phyloP scores from a whole-genome alignment of 2,113 vertebrate species.

The Peromyscus polionotus region DNA sequence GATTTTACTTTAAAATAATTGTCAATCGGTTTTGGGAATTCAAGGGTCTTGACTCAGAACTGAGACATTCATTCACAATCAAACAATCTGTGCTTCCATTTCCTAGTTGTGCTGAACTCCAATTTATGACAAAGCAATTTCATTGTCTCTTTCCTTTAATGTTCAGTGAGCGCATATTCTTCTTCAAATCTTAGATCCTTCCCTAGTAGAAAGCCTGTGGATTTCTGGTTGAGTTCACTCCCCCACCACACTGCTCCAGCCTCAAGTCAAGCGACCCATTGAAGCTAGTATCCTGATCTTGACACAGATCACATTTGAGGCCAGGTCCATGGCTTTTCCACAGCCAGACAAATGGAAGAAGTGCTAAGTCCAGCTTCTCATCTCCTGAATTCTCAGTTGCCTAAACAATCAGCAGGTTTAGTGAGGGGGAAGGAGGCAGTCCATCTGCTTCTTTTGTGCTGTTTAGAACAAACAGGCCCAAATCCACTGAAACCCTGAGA shows the following conservation, averaged over 20 bases:
- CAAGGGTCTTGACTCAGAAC: not conserved
- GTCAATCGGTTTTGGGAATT: not conserved
- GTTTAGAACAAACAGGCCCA: slow-evolving; percentile 30
- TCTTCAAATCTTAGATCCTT: not conserved
- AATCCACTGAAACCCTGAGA: slow-evolving; percentile 33
- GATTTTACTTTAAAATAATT: not conserved
- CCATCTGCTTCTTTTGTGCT: slow-evolving; percentile 52
- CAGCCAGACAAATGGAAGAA: not conserved
- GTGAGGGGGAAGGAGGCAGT: not conserved
- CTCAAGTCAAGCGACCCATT: not conserved
- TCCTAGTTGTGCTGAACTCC: not conserved
- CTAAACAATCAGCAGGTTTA: slow-evolving; percentile 70
- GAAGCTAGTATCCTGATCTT: not conserved
- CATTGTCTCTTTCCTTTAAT: not conserved
- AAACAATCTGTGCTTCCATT: not conserved
- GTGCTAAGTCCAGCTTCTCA: slow-evolving; percentile 18
- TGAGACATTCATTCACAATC: not conserved
- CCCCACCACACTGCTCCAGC: fast-evolving
- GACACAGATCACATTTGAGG: not conserved
- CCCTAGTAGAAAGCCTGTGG: not conserved
- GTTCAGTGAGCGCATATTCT: not conserved
- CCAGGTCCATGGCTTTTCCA: not conserved
- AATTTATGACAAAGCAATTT: not conserved
- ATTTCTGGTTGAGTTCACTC: not conserved
- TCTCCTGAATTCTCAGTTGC: slow-evolving; percentile 51